A percentile compares a stretch with the other conserved stretches of the same genome.
Evolutionary conservation across 2,888 invertebrate genomes (phyloP).

Genomic region (Pristionchus japonicus): DNA sequence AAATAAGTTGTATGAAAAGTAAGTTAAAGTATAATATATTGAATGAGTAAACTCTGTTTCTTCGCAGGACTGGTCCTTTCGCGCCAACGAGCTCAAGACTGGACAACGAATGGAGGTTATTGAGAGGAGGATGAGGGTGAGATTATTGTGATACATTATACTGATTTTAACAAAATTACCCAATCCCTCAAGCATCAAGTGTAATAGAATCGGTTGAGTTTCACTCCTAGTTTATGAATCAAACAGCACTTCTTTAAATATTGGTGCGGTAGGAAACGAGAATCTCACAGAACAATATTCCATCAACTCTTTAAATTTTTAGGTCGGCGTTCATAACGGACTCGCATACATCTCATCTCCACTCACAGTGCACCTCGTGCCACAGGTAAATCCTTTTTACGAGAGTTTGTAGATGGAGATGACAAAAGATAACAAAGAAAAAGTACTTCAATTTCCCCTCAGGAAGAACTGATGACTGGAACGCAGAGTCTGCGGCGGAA

Average conservation of each 20-base stretch:
- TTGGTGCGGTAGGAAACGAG: too few relatives aligned
- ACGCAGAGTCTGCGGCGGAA: slow-evolving; percentile 41
- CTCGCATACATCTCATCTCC: slow-evolving; percentile 77
- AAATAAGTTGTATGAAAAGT: too few relatives aligned
- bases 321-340: slow-evolving; percentile 79
- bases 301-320: too few relatives aligned
- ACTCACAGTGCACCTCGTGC: slow-evolving; percentile 72
- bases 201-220: not conserved
- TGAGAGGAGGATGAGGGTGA: slow-evolving; percentile 43
- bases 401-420: not conserved
- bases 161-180: not conserved
- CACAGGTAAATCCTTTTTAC: not conserved
- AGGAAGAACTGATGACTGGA: slow-evolving; percentile 14
- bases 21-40: too few relatives aligned
- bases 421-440: not conserved
- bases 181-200: not conserved
- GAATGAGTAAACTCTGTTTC: too few relatives aligned
- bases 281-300: too few relatives aligned
- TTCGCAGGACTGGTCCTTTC: slow-evolving; percentile 42
- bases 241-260: not conserved
- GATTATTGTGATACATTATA: not conserved
- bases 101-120: slow-evolving; percentile 3
- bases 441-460: not conserved
- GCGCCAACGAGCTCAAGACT: not conserved
- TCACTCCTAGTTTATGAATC: not conserved